Evolutionary conservation across 2,113 vertebrate species (phyloP).

Genomic region (Clarias macrocephalus): DNA sequence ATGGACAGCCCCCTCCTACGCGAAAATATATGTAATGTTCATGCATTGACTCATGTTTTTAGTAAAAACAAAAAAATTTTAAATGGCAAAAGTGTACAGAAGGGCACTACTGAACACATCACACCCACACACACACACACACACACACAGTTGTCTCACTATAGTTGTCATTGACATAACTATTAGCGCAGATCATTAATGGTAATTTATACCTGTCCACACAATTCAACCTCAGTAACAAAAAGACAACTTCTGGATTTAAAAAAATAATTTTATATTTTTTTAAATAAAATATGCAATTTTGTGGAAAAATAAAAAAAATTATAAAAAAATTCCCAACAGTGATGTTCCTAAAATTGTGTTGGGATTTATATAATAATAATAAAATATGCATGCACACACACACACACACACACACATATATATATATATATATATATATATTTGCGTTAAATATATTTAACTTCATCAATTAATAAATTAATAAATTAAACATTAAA

Average conservation of each 20-base stretch:
- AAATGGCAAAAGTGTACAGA: neutral
- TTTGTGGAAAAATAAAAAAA: neutral
- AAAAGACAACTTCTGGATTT: neutral
- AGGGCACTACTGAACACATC: neutral
- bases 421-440: neutral
- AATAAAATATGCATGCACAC: neutral
- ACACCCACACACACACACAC: neutral
- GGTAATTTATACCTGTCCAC: no score
- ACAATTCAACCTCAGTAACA: neutral
- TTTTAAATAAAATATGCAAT: neutral
- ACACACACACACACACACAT: neutral
- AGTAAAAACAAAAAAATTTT: neutral
- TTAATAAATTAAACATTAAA: neutral
- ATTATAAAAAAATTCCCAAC: neutral
- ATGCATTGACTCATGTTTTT: constrained; percentile 42
- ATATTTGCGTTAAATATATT: neutral
- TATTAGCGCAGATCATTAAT: constrained; percentile 4
- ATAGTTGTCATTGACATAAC: neutral
- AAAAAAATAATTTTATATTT: neutral
- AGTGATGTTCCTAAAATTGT: neutral
- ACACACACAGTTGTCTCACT: neutral
- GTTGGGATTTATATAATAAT: neutral
- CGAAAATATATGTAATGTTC: neutral
- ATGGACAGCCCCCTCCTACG: constrained; percentile 52
- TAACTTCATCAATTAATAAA: neutral